phyloP scores from a whole-genome alignment of 2,113 vertebrate species.

The Chamaetylas fuelleborni region DNA sequence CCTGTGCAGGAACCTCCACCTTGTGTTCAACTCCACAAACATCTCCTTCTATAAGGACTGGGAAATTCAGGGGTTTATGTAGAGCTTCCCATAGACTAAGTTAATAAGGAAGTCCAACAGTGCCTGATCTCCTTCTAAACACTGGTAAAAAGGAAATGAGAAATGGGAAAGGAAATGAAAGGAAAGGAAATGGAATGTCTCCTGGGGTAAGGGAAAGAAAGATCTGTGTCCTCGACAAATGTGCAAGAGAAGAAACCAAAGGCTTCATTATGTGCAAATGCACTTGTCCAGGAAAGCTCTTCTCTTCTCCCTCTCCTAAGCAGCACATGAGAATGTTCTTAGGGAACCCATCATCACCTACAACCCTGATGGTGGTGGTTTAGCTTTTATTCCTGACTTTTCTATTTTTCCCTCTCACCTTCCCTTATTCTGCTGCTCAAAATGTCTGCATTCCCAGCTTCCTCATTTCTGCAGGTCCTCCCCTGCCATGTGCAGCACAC shows the following conservation, averaged over 20 bases:
- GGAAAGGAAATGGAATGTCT: slow-evolving; percentile 12
- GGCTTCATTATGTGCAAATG: neutral
- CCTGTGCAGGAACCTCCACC: neutral
- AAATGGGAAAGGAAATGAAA: neutral
- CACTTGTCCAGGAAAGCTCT: neutral
- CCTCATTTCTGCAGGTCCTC: neutral
- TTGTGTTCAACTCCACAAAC: neutral
- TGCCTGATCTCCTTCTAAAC: slow-evolving; percentile 21
- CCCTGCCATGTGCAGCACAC: neutral
- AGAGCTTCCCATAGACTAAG: slow-evolving; percentile 1
- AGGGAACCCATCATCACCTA: neutral
- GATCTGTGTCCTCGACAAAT: neutral
- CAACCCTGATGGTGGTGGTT: rapidly evolving
- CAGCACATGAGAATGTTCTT: neutral
- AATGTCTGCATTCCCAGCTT: neutral
- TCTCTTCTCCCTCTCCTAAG: neutral
- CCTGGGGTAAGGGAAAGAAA: neutral
- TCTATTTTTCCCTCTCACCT: neutral
- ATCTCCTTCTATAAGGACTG: neutral
- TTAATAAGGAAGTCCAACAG: slow-evolving; percentile 15
- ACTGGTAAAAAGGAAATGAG: slow-evolving; percentile 15
- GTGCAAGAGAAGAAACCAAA: slow-evolving; percentile 7
- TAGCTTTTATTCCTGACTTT: neutral
- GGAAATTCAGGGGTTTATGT: slow-evolving; percentile 9
- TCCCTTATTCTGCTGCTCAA: neutral